Base-by-base conservation (phyloP, 2,888 invertebrate species). In the Elysia crispata region DNA sequence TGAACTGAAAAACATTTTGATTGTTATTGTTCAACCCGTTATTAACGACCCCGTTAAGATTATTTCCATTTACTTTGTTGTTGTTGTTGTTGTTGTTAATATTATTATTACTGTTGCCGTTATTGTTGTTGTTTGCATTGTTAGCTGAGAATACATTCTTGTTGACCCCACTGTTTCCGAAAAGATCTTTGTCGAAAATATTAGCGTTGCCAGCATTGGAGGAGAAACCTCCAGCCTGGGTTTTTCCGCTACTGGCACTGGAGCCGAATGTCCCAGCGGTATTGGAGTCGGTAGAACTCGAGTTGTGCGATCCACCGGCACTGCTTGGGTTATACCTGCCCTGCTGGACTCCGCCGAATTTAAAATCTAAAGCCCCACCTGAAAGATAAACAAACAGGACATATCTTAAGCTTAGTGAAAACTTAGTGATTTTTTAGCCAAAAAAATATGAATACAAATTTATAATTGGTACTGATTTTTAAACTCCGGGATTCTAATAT, bases 311-410 rank as follows among this genome's bases (percentile, higher is more conserved):
- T 6, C 41, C 41, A 3, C 41, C 41, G 41, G 41, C 41, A 41
- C 41, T 41, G 41, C 41, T 11, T 41, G 69, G 25, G 69, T 69
- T 69, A 5, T 41, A 31, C 6, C 3, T 18, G 13, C 69, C 69
- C 23, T 69, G 31, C 1, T 50, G 50, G 33, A 73, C 57, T 18
- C 25, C 54, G 1, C 57, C 57, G 28, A 73, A 54, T 23, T 54
- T 73, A 54, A 73, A 73, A 25, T 73, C 73, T 25, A 73, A 25
- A 15, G 73, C 73, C 20, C 28, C 54, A n/a, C 73, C 73, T 73
- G 18, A 15, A 28, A 30, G 15, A 28, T 8, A 66, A 66, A 25
- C 6, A 25, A 13, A n/a, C n/a, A n/a, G n/a, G n/a, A n/a, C n/a
- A n/a, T n/a, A n/a, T n/a, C n/a, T n/a, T n/a, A n/a, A n/a, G n/a